Conservation (phyloP, 2,888 invertebrate species). For the Neoaliturus tenellus region DNA sequence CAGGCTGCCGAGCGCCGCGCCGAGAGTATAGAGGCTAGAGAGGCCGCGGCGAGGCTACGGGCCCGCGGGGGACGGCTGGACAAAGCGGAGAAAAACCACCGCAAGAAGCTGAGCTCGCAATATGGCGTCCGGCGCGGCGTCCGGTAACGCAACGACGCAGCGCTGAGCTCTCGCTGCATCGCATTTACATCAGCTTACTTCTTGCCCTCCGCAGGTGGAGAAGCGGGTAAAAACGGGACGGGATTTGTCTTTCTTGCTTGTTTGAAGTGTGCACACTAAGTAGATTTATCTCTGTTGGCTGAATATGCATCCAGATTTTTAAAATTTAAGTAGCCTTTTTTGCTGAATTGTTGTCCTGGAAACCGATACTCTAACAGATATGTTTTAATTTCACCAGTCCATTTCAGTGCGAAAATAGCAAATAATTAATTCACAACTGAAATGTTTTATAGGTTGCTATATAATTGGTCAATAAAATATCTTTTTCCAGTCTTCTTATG, state of each 20-base stretch:
- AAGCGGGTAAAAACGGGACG: neutral
- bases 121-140: neutral
- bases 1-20: neutral
- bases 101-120: conserved; percentile 3
- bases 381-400: too few species aligned
- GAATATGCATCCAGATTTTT: too few species aligned
- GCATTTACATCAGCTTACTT: neutral
- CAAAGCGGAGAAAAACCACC: conserved; percentile 10
- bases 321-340: too few species aligned
- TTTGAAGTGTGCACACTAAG: too few species aligned
- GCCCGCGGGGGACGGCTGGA: conserved; percentile 17
- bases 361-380: too few species aligned
- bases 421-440: too few species aligned
- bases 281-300: too few species aligned
- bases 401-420: too few species aligned
- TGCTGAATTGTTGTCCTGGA: too few species aligned
- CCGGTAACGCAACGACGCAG: neutral
- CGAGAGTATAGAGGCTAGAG: neutral
- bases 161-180: conserved; percentile 5
- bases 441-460: too few species aligned
- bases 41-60: neutral
- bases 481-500: too few species aligned
- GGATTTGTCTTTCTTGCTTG: neutral
- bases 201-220: neutral
- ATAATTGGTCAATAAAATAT: too few species aligned